Evolutionary conservation across 2,888 invertebrate genomes (phyloP), one percentile per base, ranked within the genome.

Genomic region (Eristalis tenax): DNA sequence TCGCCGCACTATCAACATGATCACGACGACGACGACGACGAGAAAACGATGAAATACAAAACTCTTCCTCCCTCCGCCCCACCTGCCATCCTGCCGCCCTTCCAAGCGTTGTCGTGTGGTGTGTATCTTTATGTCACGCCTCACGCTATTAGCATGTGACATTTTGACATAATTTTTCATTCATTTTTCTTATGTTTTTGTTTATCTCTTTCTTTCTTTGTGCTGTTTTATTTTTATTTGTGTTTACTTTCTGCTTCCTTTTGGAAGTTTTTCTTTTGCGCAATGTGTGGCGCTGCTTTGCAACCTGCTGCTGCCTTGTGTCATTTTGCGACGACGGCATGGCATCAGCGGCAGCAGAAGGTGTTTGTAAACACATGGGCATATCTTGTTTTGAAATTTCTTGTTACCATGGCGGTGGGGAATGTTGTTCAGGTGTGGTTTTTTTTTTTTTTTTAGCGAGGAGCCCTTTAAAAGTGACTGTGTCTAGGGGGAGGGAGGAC

Each of bases 71-170:
- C 13, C 57, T n/a, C 23, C n/a, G n/a, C n/a, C n/a, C 28, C 4
- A 28, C 26, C 26, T 26, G 5, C 28, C 32, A 10, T 10, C 32
- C 3, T 38, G 2, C 38, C 38, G 11, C 3, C 38, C 38, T 1
- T 10, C 6, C 32, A 32, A 32, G 32, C 32, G 13, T 2, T 38
- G 50, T 74, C 68, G 69, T 78, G 71, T 80, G 68, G 50, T 75
- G 74, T 43, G 50, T 50, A 50, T 50, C 50, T 76, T 76, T 74
- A 80, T 74, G 74, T 74, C 74, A 66, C 57, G 69, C 75, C 76
- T 76, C 84, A 80, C 80, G 84, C 80, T 71, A 84, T 84, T 84
- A 84, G 71, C 84, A 84, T 84, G 84, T 84, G 84, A 84, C 80
- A 84, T 84, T 84, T 80, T 84, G 84, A 84, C 84, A 84, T 77